Percentiles rank a stretch among this genome's conserved stretches.
Evolutionary conservation across 2,888 invertebrate genomes (phyloP).

Genomic region (Phortica okadai): DNA sequence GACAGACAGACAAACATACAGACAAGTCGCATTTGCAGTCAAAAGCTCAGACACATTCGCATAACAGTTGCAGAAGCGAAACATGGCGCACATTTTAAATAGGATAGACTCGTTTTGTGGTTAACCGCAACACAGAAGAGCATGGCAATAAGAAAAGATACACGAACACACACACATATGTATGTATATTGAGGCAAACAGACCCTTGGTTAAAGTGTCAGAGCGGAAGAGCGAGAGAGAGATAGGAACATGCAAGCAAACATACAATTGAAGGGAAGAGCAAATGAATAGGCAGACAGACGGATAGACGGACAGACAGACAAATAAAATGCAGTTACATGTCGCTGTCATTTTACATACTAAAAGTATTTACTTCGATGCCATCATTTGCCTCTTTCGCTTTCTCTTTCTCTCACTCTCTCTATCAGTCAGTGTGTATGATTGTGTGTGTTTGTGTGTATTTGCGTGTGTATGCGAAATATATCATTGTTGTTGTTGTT

Average conservation of each 20-base stretch:
- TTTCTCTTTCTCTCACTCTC: too few relatives aligned
- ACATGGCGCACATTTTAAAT: conserved; percentile 12
- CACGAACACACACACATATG: not conserved
- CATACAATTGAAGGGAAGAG: not conserved
- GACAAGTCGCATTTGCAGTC: not conserved
- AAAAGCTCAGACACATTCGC: not conserved
- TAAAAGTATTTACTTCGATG: not conserved
- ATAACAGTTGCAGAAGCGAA: not conserved
- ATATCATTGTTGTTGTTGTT: not conserved
- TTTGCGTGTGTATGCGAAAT: not conserved
- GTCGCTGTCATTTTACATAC: not conserved
- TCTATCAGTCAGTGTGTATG: not conserved
- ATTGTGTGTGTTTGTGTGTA: not conserved
- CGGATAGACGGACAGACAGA: not conserved
- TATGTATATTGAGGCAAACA: not conserved
- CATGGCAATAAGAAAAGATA: not conserved
- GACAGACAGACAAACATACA: not conserved
- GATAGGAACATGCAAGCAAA: not conserved
- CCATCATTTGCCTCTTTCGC: too few relatives aligned
- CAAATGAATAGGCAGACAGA: not conserved
- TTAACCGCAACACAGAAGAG: conserved; percentile 11
- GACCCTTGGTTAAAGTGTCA: not conserved
- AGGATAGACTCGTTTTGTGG: conserved; percentile 26
- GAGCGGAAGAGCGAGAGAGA: not conserved
- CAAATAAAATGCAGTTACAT: conserved; percentile 8